phyloP scores from a whole-genome alignment of 2,113 vertebrate genomes.

The Mirza zaza region DNA sequence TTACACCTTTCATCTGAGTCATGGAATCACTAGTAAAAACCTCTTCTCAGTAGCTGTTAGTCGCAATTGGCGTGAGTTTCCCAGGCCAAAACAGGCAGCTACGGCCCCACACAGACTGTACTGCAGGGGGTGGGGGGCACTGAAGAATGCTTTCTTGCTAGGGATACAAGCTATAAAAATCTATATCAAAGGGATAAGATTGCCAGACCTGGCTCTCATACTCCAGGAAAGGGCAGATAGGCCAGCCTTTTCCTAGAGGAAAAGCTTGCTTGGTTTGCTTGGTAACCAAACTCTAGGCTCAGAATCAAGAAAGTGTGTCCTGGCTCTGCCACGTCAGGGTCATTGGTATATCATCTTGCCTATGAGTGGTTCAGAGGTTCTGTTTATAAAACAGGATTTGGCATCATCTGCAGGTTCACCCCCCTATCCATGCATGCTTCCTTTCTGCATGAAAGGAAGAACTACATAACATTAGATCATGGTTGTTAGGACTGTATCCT shows the following conservation, averaged over 20 bases:
- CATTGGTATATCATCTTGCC: background rate
- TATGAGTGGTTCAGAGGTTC: background rate
- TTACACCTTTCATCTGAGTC: background rate
- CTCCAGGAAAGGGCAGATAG: background rate
- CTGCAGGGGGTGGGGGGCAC: background rate
- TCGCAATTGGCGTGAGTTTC: background rate
- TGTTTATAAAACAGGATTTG: background rate
- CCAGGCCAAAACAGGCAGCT: background rate
- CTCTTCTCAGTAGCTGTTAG: constrained; percentile 1
- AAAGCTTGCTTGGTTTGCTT: background rate
- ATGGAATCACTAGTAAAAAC: background rate
- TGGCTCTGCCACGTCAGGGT: background rate
- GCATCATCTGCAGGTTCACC: background rate
- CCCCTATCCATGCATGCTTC: background rate
- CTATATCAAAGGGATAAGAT: background rate
- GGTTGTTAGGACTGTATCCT: background rate
- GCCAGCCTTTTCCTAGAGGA: background rate
- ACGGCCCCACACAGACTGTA: background rate
- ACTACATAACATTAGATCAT: background rate
- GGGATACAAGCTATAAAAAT: constrained; percentile 27
- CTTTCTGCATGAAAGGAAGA: background rate
- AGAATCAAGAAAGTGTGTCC: background rate
- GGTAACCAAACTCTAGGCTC: background rate
- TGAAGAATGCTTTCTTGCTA: constrained; percentile 18
- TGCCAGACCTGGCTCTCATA: background rate